These are phyloP conservation scores for Tipula vernalis DNA, from an alignment of 2,888 invertebrate genomes.

Conservation along the genomic window DNA sequence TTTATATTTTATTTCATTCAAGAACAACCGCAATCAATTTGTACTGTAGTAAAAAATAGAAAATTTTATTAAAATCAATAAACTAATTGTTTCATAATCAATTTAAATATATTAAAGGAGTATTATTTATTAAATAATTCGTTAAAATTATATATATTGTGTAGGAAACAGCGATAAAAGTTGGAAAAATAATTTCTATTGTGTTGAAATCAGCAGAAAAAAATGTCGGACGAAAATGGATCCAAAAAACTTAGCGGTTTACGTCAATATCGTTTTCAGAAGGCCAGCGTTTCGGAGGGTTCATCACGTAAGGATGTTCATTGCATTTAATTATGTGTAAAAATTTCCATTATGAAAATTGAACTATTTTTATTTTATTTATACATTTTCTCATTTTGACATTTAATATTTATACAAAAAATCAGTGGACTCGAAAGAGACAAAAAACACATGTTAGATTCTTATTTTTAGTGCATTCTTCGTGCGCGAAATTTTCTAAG, in stretches of 20 bases:
- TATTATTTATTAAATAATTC: background rate
- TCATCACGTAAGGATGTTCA: background rate
- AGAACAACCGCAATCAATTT: background rate
- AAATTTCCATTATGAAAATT: background rate
- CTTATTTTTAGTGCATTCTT: background rate
- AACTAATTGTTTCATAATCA: background rate
- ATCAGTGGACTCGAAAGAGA: background rate
- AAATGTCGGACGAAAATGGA: conserved; percentile 9
- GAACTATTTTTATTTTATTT: background rate
- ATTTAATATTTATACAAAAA: background rate
- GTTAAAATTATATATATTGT: background rate
- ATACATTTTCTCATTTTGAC: background rate
- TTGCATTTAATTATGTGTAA: background rate
- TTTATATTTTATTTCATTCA: background rate
- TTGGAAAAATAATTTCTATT: background rate
- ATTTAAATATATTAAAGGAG: background rate
- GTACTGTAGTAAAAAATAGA: background rate
- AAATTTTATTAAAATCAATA: background rate
- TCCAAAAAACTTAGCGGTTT: conserved; percentile 7
- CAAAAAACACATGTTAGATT: conserved; percentile 4
- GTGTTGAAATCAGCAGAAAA: background rate
- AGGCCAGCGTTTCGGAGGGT: background rate
- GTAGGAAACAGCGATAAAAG: background rate
- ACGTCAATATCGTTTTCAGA: conserved; percentile 8
- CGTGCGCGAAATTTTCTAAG: background rate